Evolutionary conservation across 2,888 invertebrate genomes (phyloP), one percentile per base, ranked within the genome.

Genomic region (Noctua pronuba): DNA sequence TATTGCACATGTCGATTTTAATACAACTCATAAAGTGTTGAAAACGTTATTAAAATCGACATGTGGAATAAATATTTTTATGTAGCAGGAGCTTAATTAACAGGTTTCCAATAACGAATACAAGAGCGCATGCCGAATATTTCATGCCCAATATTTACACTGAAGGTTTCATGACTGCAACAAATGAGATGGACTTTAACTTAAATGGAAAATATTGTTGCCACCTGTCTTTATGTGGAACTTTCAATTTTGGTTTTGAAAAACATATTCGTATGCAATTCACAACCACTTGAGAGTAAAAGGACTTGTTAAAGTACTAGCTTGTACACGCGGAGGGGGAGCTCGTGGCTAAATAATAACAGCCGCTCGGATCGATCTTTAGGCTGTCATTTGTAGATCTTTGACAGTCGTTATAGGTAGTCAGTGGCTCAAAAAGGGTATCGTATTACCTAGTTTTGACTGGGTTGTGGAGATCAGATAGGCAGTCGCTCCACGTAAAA

Each of bases 21-120:
- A 41, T 55, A 52, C 21, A 62, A 64, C 38, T 79, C 18, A 38
- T 2, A 6, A 21, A 21, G 49, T 49, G 21, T 49, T 49, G 21
- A 21, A 21, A 49, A 21, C 21, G 49, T 49, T 21, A 21, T 49
- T 21, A 49, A 21, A 21, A 21, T 21, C 21, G 21, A 21, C 49
- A 21, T 21, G 3, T 49, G 21, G 5, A 46, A 49, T 21, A 21
- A 21, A 8, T 49, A 21, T 21, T 49, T 49, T 7, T 3, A 49
- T 21, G 49, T 4, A 55, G 24, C 67, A 35, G 55, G 35, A 28
- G 68, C 2, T 11, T 69, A 38, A 69, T 73, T 76, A 49, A 73
- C 52, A 49, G 64, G 73, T 76, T 69, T 76, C 72, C 81, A 73
- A 76, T 80, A 80, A 41, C 18, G 28, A 38, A 49, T 44, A 72